Conservation (phyloP, 2,113 vertebrate genomes). For the Ameiurus melas region DNA sequence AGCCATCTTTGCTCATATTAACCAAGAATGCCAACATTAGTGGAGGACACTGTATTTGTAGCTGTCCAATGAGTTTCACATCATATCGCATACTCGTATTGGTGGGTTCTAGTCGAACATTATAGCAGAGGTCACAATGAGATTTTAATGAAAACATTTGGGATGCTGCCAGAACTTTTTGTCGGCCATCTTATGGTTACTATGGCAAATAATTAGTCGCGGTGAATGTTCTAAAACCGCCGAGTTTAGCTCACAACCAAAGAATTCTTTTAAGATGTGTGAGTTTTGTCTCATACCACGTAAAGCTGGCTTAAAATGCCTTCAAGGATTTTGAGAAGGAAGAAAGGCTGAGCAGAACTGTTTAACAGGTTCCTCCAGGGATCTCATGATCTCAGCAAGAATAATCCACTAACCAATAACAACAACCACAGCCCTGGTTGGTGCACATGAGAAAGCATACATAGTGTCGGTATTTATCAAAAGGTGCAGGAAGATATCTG, state of each 20-base stretch:
- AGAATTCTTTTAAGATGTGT: neutral
- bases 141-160: neutral
- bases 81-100: neutral
- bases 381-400: neutral
- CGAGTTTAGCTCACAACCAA: neutral
- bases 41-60: neutral
- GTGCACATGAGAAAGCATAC: neutral
- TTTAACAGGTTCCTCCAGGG: conserved; percentile 36
- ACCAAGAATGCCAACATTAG: no score
- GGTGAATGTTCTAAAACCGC: neutral
- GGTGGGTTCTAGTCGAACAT: neutral
- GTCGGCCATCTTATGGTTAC: neutral
- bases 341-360: neutral
- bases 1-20: no score
- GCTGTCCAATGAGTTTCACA: neutral
- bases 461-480: neutral
- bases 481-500: neutral
- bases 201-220: neutral
- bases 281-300: neutral
- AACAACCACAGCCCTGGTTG: neutral
- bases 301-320: neutral
- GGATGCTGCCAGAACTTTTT: neutral
- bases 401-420: conserved; percentile 41
- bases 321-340: neutral
- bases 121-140: neutral